These are phyloP conservation scores for Channa maculata DNA, from an alignment of 2,113 vertebrate species.

Conservation along the genomic window DNA sequence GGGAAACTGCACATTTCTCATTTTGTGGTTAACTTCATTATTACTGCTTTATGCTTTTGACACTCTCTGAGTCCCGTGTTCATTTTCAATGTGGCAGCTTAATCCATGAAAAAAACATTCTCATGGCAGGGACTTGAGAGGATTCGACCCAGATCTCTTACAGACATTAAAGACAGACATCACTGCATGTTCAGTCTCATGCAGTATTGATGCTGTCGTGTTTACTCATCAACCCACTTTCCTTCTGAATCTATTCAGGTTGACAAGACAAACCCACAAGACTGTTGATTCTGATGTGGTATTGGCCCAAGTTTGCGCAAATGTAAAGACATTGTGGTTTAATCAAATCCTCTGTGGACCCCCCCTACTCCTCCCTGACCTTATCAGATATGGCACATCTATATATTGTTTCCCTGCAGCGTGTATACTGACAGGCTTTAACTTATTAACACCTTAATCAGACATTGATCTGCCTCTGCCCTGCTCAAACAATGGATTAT, in stretches of 20 bases:
- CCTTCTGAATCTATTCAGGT: slow-evolving; percentile 65
- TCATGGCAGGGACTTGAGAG: slow-evolving; percentile 52
- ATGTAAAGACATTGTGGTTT: slow-evolving; percentile 59
- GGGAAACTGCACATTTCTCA: neutral
- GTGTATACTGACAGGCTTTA: slow-evolving; percentile 31
- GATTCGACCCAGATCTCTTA: slow-evolving; percentile 72
- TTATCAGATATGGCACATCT: slow-evolving; percentile 28
- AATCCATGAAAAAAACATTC: slow-evolving; percentile 14
- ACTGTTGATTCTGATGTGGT: slow-evolving; percentile 49
- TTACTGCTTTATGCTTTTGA: slow-evolving; percentile 10
- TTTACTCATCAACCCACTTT: slow-evolving; percentile 78
- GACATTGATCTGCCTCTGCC: slow-evolving; percentile 51
- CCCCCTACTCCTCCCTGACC: slow-evolving; percentile 35
- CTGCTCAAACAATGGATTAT: slow-evolving; percentile 59
- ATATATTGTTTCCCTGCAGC: slow-evolving; percentile 27
- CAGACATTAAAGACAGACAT: slow-evolving; percentile 69
- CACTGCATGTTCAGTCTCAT: slow-evolving; percentile 66
- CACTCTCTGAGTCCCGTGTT: slow-evolving; percentile 19
- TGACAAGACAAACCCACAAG: slow-evolving; percentile 59
- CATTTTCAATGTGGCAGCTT: slow-evolving; percentile 20
- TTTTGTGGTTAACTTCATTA: neutral
- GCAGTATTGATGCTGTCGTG: slow-evolving; percentile 78
- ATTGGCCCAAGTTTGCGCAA: slow-evolving; percentile 64
- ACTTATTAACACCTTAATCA: slow-evolving; percentile 31
- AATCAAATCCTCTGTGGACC: slow-evolving; percentile 46